Conservation (phyloP, 35 echinoderm and acorn worm species). For the Apostichopus japonicus region DNA sequence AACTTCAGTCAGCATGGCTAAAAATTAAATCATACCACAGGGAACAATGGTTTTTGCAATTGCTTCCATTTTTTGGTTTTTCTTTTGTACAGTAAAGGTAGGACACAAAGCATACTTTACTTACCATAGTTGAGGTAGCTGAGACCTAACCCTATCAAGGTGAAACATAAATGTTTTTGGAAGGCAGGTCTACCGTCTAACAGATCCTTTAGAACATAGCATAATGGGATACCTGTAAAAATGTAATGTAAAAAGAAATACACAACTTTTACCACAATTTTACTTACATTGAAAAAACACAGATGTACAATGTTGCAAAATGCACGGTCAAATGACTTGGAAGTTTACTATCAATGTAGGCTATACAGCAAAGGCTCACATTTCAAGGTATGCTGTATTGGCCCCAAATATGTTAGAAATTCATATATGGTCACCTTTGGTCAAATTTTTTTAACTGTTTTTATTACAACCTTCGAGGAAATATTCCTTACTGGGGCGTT, state of each 20-base stretch:
- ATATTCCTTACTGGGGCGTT: too few relatives aligned
- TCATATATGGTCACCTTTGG: too few relatives aligned
- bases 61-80: too few relatives aligned
- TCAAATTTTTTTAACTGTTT: too few relatives aligned
- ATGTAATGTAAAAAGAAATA: background rate
- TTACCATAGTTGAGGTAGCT: constrained; percentile 8
- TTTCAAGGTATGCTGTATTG: too few relatives aligned
- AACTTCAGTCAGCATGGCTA: too few relatives aligned
- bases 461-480: too few relatives aligned
- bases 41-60: too few relatives aligned
- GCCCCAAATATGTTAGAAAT: too few relatives aligned
- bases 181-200: constrained; percentile 19
- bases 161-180: constrained; percentile 19
- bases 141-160: background rate
- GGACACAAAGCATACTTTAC: background rate
- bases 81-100: background rate
- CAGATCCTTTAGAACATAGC: constrained; percentile 15
- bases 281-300: background rate
- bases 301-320: background rate
- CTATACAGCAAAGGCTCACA: too few relatives aligned
- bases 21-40: too few relatives aligned
- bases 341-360: background rate
- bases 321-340: background rate
- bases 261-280: background rate
- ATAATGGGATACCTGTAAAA: constrained; percentile 1